Percentiles rank a stretch among this genome's conserved stretches.
These are phyloP conservation scores for Epizoanthus illoricatus DNA, from an alignment of 92 coral and sea anemone genomes.

Conservation along the genomic window DNA sequence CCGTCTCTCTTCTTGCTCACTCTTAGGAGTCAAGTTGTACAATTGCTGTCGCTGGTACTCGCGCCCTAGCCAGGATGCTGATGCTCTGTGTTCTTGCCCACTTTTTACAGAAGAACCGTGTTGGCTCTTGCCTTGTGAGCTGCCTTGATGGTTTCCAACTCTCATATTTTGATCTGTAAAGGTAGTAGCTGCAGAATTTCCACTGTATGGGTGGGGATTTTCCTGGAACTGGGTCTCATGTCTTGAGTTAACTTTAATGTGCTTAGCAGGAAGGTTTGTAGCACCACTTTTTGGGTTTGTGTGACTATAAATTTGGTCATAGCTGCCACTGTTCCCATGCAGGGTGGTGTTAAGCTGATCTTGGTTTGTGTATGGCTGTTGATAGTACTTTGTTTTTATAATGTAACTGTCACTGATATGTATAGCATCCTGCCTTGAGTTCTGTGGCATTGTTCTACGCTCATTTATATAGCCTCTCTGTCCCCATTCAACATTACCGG, in stretches of 20 bases:
- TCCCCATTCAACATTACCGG: background rate
- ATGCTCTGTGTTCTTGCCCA: background rate
- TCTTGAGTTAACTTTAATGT: background rate
- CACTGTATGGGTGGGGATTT: background rate
- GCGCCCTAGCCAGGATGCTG: background rate
- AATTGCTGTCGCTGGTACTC: conserved; percentile 27
- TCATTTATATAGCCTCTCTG: no score
- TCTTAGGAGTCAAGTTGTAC: conserved; percentile 17
- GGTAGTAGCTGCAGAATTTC: background rate
- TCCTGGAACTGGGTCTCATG: background rate
- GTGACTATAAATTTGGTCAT: background rate
- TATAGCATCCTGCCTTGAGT: no score
- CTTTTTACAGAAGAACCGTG: background rate
- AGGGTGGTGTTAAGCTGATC: background rate
- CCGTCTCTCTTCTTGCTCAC: conserved; percentile 5
- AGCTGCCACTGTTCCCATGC: background rate
- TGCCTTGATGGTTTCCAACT: conserved; percentile 4
- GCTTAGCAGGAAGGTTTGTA: background rate
- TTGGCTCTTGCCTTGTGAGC: background rate
- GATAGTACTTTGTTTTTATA: background rate
- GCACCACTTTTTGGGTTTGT: background rate
- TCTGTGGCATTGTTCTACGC: no score
- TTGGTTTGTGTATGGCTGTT: background rate
- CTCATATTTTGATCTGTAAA: background rate
- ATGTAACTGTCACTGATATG: no score